Evolutionary conservation across 2,797 vertebrate species (phyloP).

Genomic region (Xiphophorus birchmanni): DNA sequence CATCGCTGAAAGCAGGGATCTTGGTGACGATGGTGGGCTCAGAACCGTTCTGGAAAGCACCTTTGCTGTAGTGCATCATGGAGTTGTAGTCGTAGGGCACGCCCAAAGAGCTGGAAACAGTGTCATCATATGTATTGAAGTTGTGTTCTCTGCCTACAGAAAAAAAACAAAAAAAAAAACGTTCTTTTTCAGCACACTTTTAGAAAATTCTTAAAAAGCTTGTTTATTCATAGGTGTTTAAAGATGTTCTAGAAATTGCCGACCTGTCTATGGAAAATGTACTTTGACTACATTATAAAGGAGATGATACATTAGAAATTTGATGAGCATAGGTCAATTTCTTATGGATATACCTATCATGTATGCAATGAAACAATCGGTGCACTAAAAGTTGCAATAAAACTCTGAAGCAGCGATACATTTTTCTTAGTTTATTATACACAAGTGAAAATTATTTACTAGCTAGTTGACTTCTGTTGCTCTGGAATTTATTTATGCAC

Average conservation of each 20-base stretch:
- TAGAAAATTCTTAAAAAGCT: constrained; percentile 6
- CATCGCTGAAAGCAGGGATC: constrained; percentile 86
- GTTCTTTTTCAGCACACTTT: not conserved
- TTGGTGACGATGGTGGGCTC: constrained; percentile 92
- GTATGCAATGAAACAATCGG: constrained; percentile 13
- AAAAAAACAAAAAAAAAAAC: not conserved
- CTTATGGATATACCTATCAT: constrained; percentile 5
- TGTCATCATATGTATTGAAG: constrained; percentile 88
- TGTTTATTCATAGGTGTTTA: not conserved
- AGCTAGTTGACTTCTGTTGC: not conserved
- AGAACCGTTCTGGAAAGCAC: constrained; percentile 82
- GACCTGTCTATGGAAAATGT: not conserved
- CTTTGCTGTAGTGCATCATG: constrained; percentile 96
- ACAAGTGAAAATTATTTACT: not conserved
- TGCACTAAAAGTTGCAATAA: not conserved
- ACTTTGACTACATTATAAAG: constrained; percentile 9
- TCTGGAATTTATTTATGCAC: not conserved
- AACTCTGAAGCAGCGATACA: not conserved
- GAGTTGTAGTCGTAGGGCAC: constrained; percentile 94
- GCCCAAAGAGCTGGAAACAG: constrained; percentile 83
- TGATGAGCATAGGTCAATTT: constrained; percentile 5
- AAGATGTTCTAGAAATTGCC: not conserved
- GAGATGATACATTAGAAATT: not conserved
- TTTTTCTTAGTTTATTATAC: not conserved
- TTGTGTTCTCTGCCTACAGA: constrained; percentile 84